These are phyloP conservation scores for Ginglymostoma cirratum DNA, from an alignment of 2,113 vertebrate species.

Conservation along the genomic window DNA sequence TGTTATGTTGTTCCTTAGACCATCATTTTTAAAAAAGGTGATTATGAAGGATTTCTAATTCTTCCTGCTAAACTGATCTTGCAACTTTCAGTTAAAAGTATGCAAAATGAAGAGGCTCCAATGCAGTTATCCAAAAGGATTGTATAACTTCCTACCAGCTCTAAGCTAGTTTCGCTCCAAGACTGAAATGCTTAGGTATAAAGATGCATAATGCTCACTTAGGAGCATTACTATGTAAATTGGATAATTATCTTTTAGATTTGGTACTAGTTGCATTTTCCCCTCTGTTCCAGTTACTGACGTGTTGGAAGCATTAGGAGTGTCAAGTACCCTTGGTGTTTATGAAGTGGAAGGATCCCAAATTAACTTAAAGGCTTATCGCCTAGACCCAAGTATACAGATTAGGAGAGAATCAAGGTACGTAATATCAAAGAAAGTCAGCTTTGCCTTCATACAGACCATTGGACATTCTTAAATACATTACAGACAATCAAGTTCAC, in stretches of 20 bases:
- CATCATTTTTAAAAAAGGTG: not conserved
- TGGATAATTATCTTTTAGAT: not conserved
- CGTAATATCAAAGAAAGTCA: not conserved
- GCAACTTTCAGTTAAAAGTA: not conserved
- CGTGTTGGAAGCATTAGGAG: slow-evolving; percentile 39
- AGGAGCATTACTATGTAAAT: not conserved
- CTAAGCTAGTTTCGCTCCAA: not conserved
- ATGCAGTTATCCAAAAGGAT: not conserved
- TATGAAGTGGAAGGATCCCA: slow-evolving; percentile 40
- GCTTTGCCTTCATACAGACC: not conserved
- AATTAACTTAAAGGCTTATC: slow-evolving; percentile 33
- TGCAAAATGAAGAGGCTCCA: not conserved
- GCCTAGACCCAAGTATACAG: slow-evolving; percentile 33
- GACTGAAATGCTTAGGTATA: not conserved
- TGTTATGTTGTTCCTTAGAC: not conserved
- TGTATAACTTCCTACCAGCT: not conserved
- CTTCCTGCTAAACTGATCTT: not conserved
- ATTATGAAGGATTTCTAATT: not conserved
- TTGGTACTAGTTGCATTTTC: not conserved
- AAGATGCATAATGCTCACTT: not conserved
- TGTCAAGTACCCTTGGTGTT: slow-evolving; percentile 23
- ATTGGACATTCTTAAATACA: not conserved
- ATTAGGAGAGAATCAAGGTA: slow-evolving; percentile 40
- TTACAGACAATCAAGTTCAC: not conserved
- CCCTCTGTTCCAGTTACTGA: slow-evolving; percentile 38